Evolutionary conservation across 2,888 invertebrate species (phyloP).

Genomic region (Tetranychus truncatus): DNA sequence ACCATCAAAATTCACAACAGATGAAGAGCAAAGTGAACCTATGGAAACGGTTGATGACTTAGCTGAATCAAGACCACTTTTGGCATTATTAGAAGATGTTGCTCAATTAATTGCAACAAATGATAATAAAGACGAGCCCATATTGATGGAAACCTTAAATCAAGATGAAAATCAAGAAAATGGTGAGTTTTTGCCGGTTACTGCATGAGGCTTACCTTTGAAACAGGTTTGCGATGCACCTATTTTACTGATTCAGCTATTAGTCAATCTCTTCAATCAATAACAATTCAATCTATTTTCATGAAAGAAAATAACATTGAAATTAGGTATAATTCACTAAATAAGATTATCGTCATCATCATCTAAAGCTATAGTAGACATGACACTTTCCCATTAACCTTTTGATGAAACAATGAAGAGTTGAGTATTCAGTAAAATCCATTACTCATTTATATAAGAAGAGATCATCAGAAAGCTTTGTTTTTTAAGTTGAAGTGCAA

Average conservation of each 20-base stretch:
- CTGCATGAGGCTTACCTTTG: too few species aligned
- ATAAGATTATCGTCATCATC: background rate
- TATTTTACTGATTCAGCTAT: too few species aligned
- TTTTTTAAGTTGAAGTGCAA: too few species aligned
- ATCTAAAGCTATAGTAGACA: background rate
- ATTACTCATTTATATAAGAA: too few species aligned
- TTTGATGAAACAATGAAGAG: background rate
- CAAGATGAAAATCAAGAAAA: background rate
- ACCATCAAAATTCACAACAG: too few species aligned
- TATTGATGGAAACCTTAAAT: background rate
- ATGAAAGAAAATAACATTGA: too few species aligned
- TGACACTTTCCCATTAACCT: background rate
- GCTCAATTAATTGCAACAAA: background rate
- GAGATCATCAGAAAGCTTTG: too few species aligned
- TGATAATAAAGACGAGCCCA: background rate
- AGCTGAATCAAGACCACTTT: background rate
- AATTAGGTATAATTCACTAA: too few species aligned
- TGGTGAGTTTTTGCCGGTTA: background rate
- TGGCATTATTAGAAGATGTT: background rate
- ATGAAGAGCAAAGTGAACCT: background rate
- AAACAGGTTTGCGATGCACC: too few species aligned
- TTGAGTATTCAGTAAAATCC: too few species aligned
- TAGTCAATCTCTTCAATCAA: too few species aligned
- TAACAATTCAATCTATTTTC: too few species aligned
- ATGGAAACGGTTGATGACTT: background rate